These are phyloP conservation scores for Centropus bengalensis DNA, from an alignment of 2,113 vertebrate genomes.

Conservation along the genomic window DNA sequence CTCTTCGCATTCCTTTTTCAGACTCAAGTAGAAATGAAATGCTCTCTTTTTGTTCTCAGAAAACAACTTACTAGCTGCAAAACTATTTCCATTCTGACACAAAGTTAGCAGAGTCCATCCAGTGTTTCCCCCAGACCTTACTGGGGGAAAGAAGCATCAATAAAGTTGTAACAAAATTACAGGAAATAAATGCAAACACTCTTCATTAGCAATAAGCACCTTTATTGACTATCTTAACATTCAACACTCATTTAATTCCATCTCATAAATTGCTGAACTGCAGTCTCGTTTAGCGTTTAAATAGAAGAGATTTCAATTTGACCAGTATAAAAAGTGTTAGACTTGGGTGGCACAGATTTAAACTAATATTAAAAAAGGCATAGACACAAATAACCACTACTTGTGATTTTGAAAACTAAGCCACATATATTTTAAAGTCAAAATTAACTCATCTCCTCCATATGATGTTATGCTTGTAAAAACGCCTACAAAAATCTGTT, in stretches of 20 bases:
- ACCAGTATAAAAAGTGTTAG: conserved; percentile 9
- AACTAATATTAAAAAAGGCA: not conserved
- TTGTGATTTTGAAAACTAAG: not conserved
- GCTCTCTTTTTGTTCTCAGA: not conserved
- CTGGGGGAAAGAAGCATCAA: not conserved
- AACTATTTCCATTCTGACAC: not conserved
- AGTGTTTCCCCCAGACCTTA: not conserved
- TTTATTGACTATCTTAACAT: conserved; percentile 42
- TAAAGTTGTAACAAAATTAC: not conserved
- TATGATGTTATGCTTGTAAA: not conserved
- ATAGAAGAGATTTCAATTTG: not conserved
- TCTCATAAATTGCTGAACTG: not conserved
- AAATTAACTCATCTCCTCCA: not conserved
- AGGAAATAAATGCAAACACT: conserved; percentile 9
- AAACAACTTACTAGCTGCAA: not conserved
- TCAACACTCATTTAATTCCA: not conserved
- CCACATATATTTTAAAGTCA: not conserved
- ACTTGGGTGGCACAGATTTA: not conserved
- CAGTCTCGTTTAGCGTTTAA: conserved; percentile 1
- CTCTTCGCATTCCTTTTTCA: no score
- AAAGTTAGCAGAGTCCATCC: not conserved
- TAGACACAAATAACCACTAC: not conserved
- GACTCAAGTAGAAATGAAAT: not conserved
- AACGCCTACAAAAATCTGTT: conserved; percentile 1
- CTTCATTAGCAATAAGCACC: not conserved